These are phyloP conservation scores for Microchrysa polita DNA, from an alignment of 2,888 invertebrate genomes.

Conservation along the genomic window DNA sequence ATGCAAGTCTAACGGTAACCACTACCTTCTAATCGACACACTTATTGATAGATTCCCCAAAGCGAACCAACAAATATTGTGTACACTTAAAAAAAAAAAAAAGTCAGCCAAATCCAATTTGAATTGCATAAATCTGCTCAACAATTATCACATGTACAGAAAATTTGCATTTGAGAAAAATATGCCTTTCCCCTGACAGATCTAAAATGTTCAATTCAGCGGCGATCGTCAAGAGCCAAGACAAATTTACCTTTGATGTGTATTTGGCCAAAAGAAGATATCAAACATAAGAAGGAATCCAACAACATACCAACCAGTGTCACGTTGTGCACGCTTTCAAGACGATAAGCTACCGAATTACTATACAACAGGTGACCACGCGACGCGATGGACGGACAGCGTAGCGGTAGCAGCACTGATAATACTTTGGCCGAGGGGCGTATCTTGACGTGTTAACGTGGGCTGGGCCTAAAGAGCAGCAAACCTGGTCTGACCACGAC, in stretches of 20 bases:
- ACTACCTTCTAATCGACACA: neutral
- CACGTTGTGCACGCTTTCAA: neutral
- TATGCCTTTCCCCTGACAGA: neutral
- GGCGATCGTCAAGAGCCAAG: neutral
- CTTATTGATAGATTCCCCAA: neutral
- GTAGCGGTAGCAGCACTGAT: slow-evolving; percentile 26
- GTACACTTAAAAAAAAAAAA: neutral
- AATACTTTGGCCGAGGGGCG: slow-evolving; percentile 27
- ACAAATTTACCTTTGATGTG: neutral
- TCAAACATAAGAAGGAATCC: neutral
- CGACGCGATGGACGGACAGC: neutral
- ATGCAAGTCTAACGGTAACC: too few species aligned
- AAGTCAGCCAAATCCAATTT: neutral
- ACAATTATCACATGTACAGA: slow-evolving; percentile 1
- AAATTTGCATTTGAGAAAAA: slow-evolving; percentile 36
- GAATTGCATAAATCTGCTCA: slow-evolving; percentile 33
- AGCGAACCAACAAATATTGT: neutral
- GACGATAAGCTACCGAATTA: neutral
- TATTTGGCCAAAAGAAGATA: slow-evolving; percentile 18
- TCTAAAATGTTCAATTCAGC: neutral
- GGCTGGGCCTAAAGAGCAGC: slow-evolving; percentile 16
- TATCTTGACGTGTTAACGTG: slow-evolving; percentile 13
- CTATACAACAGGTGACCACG: slow-evolving; percentile 12
- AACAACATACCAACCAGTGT: neutral
- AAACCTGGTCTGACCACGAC: slow-evolving; percentile 6